Conservation (phyloP, 2,113 vertebrate genomes). For the Pelecanus crispus region DNA sequence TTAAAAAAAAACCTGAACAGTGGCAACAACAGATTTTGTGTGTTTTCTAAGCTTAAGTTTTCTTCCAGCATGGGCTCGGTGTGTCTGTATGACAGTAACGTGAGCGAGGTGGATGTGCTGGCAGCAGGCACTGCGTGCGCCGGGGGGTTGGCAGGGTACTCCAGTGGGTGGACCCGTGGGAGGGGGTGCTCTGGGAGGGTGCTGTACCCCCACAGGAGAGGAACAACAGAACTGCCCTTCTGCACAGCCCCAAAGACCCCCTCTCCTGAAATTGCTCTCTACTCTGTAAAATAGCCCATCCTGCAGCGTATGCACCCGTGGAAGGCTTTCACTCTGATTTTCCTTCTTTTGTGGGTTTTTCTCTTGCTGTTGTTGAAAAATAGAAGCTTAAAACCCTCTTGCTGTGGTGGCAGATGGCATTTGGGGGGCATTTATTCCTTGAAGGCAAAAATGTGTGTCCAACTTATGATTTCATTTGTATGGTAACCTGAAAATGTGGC, state of each 20-base stretch:
- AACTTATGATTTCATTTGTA: background rate
- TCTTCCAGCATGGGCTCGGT: rapidly evolving
- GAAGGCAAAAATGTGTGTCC: background rate
- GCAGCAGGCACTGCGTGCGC: background rate
- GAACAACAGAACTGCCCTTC: background rate
- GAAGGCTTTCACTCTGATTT: background rate
- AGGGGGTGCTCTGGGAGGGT: background rate
- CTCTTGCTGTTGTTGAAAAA: background rate
- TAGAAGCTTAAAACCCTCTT: background rate
- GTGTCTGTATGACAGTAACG: rapidly evolving
- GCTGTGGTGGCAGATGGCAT: background rate
- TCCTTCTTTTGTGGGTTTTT: background rate
- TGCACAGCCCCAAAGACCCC: background rate
- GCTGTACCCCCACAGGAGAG: background rate
- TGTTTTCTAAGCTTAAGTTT: background rate
- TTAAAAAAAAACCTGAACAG: rapidly evolving
- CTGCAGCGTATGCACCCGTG: rapidly evolving
- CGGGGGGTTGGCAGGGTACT: background rate
- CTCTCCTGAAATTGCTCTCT: background rate
- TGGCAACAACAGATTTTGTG: background rate
- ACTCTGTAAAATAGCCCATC: background rate
- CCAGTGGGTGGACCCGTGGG: no score
- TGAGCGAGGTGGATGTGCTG: rapidly evolving
- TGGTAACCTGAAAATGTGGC: background rate
- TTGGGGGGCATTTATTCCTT: background rate